These are phyloP conservation scores for Gryllus bimaculatus DNA, from an alignment of 1,140 invertebrate genomes.

Conservation along the genomic window DNA sequence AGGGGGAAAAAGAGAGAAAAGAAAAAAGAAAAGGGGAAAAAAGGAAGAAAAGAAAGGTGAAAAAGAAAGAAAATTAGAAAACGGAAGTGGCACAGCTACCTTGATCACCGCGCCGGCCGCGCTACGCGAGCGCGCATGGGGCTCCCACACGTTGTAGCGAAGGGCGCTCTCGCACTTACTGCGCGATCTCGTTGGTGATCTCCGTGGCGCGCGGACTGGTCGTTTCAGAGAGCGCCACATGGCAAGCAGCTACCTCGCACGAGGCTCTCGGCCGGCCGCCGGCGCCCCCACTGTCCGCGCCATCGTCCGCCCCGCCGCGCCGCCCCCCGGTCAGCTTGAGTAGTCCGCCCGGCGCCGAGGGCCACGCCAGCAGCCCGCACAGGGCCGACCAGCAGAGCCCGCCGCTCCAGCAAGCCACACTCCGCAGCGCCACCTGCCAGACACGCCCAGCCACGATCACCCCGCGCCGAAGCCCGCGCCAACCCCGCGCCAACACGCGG, in stretches of 20 bases:
- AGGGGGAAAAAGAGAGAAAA: no score
- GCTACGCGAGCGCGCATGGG: constrained; percentile 30
- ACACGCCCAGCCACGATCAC: no score
- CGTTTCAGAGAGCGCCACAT: constrained; percentile 88
- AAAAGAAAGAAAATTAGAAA: not conserved
- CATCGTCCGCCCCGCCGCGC: constrained; percentile 23
- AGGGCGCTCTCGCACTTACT: constrained; percentile 68
- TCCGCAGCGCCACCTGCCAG: no score
- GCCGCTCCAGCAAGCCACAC: no score
- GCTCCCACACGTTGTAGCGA: constrained; percentile 71
- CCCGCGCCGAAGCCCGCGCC: no score
- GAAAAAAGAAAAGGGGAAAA: no score
- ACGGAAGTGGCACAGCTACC: not conserved
- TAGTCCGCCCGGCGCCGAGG: constrained; percentile 24
- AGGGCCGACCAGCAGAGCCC: not conserved
- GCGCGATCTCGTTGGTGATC: constrained; percentile 72
- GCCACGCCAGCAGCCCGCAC: not conserved
- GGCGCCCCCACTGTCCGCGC: constrained; percentile 32
- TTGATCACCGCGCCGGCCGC: not conserved
- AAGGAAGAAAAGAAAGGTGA: no score
- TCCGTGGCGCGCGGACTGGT: constrained; percentile 76
- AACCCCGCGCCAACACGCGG: no score
- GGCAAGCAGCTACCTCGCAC: constrained; percentile 73
- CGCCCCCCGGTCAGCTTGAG: constrained; percentile 25
- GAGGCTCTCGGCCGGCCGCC: constrained; percentile 49